Evolutionary conservation across 2,888 invertebrate genomes (phyloP).

Genomic region (Sarcophaga variegata): DNA sequence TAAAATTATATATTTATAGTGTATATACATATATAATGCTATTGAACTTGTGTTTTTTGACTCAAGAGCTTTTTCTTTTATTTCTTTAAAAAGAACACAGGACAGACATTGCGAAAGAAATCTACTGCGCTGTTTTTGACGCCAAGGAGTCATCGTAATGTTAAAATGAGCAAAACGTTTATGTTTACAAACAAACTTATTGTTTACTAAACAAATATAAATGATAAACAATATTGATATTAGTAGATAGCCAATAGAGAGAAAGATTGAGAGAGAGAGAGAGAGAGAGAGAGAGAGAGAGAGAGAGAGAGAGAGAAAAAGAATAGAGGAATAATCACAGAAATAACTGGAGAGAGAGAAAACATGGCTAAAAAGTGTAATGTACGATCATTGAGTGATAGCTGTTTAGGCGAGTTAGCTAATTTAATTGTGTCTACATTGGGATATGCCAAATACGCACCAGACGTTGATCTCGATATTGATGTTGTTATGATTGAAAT

Average conservation of each 20-base stretch:
- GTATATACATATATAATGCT: neutral
- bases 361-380: slow-evolving; percentile 86
- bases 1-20: neutral
- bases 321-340: neutral
- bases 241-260: neutral
- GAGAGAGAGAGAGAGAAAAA: neutral
- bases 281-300: neutral
- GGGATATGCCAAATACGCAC: slow-evolving; percentile 83
- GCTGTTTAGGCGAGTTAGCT: slow-evolving; percentile 85
- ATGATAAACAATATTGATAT: neutral
- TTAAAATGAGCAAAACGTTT: neutral
- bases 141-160: neutral
- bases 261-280: neutral
- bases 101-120: neutral
- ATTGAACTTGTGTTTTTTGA: neutral
- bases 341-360: neutral
- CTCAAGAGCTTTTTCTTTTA: neutral
- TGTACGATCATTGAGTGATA: slow-evolving; percentile 84
- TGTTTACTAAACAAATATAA: slow-evolving; percentile 7
- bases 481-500: slow-evolving; percentile 84
- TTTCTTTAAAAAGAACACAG: neutral
- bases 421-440: slow-evolving; percentile 85
- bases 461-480: slow-evolving; percentile 84
- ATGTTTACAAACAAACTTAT: slow-evolving; percentile 42
- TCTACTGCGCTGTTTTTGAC: neutral